Percentiles rank a stretch among this genome's conserved stretches.
Evolutionary conservation across 2,113 vertebrate species (phyloP).

Genomic region (Campylorhamphus procurvoides): DNA sequence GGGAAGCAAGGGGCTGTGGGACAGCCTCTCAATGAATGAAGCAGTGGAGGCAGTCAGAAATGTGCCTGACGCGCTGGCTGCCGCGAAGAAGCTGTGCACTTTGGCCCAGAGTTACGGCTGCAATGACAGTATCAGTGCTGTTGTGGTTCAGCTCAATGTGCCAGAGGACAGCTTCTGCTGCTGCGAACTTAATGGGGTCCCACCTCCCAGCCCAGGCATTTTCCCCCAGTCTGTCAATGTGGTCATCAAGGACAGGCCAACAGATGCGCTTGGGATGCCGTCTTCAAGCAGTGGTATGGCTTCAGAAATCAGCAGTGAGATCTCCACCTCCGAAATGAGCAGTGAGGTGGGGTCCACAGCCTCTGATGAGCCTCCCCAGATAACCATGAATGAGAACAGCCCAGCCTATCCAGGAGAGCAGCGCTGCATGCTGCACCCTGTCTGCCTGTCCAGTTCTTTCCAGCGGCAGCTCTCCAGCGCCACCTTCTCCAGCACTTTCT

Average conservation of each 20-base stretch:
- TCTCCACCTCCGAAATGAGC: conserved; percentile 95
- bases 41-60: conserved; percentile 91
- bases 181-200: conserved; percentile 83
- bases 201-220: conserved; percentile 82
- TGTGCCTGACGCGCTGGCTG: conserved; percentile 89
- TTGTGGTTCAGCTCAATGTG: conserved; percentile 95
- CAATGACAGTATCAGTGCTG: conserved; percentile 91
- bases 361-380: conserved; percentile 89
- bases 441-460: conserved; percentile 84
- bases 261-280: conserved; percentile 75
- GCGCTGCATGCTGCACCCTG: conserved; percentile 87
- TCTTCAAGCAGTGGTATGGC: conserved; percentile 90
- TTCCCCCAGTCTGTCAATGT: conserved; percentile 77
- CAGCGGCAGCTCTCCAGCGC: conserved; percentile 96
- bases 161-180: conserved; percentile 97
- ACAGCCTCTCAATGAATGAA: conserved; percentile 85
- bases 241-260: conserved; percentile 79
- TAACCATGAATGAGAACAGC: conserved; percentile 75
- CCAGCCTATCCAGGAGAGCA: conserved; percentile 77
- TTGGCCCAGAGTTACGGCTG: conserved; percentile 96
- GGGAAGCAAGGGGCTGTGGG: conserved; percentile 94
- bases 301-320: conserved; percentile 92
- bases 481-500: conserved; percentile 96
- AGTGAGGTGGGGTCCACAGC: conserved; percentile 98
- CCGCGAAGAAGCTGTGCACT: conserved; percentile 95